Conservation (phyloP, 2,888 invertebrate species). For the Cerceris rybyensis region DNA sequence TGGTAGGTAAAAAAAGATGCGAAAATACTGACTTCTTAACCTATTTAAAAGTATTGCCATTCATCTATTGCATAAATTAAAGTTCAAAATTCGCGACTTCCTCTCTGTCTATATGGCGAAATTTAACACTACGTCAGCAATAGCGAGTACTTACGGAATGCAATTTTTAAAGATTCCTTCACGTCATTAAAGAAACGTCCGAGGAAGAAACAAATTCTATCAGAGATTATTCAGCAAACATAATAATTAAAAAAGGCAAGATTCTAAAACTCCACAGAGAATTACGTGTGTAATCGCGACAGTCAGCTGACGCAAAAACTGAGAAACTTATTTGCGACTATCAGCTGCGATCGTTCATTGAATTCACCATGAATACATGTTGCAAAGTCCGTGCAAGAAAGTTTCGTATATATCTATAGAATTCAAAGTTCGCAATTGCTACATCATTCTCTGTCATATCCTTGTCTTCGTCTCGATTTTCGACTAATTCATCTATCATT, state of each 20-base stretch:
- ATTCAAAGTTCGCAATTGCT: slow-evolving; percentile 8
- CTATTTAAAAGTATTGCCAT: too few species aligned
- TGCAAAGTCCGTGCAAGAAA: slow-evolving; percentile 26
- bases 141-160: too few species aligned
- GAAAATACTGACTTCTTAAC: too few species aligned
- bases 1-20: too few species aligned
- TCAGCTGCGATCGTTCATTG: slow-evolving; percentile 33
- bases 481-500: background rate
- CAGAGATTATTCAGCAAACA: background rate
- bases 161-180: too few species aligned
- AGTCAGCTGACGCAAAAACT: slow-evolving; percentile 29
- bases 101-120: too few species aligned
- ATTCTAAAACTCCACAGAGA: too few species aligned
- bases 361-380: slow-evolving; percentile 5
- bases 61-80: too few species aligned
- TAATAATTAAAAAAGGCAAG: background rate
- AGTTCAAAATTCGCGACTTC: too few species aligned
- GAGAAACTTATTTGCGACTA: slow-evolving; percentile 38
- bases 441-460: slow-evolving; percentile 1
- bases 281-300: background rate
- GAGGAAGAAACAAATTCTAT: too few species aligned
- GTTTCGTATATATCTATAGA: slow-evolving; percentile 6
- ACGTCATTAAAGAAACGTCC: too few species aligned
- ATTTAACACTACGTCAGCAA: too few species aligned
- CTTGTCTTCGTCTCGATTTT: background rate